Base-by-base conservation (phyloP, 2,888 invertebrate genomes). In the Artemia sinica region DNA sequence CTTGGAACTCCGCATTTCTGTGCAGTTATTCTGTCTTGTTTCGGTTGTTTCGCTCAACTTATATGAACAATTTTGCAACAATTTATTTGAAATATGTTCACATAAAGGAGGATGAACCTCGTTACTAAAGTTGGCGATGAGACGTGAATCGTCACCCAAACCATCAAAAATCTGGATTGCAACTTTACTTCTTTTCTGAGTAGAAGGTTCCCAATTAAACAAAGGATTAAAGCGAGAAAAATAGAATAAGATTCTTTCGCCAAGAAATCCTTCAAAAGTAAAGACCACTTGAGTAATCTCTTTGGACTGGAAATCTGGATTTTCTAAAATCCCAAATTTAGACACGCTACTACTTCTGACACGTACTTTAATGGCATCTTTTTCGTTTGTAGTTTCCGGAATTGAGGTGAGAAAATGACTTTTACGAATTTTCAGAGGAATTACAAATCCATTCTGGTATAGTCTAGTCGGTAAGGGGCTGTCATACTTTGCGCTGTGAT, bases 371-470 rank as follows among this genome's bases (percentile, higher is more conserved):
- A 58, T 58, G 28, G n/a, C n/a, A 58, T 58, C 28, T 8, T 28
- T n/a, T 58, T 58, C 11, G 14, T 58, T 58, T n/a, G n/a, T 11
- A 58, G 28, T 18, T 28, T 58, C 63, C 9, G 63, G 63, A 18
- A 18, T 58, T n/a, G 28, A 28, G n/a, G 63, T 18, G 28, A 58
- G 63, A 58, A 58, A 58, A 18, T 58, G 14, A 10, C 63, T 58
- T 10, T 58, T 28, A 28, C 14, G n/a, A 18, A 58, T 58, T 58
- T 58, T 58, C n/a, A 58, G 14, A 18, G 63, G 63, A 58, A 58
- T 58, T 58, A n/a, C 28, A 58, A 58, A 58, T n/a, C 63, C 63
- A 10, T 58, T 58, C 63, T 18, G 28, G 63, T 58, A 58, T 28
- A 18, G 8, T 58, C 63, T n/a, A 58, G 63, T 58, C 11, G 63